Evolutionary conservation across 1,140 invertebrate genomes (phyloP).

Genomic region (Aphidius ervi): DNA sequence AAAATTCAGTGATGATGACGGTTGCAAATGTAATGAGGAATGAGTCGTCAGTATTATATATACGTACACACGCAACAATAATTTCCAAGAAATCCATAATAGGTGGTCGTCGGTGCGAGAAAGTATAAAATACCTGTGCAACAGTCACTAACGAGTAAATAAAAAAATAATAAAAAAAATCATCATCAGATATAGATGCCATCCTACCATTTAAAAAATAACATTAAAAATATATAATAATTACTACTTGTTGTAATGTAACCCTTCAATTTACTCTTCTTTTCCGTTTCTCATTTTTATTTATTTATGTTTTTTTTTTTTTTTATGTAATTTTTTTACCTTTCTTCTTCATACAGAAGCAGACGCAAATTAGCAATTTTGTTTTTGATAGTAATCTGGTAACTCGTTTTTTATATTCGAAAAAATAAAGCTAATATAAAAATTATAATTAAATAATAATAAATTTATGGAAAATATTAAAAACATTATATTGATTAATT

Average conservation of each 20-base stretch:
- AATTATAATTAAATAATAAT: conserved; percentile 8
- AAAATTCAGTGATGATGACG: not conserved
- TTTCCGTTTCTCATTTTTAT: conserved; percentile 14
- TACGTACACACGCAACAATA: conserved; percentile 17
- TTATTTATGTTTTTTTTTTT: conserved; percentile 19
- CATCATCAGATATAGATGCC: not conserved
- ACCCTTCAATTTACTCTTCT: not conserved
- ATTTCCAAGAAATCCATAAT: conserved; percentile 23
- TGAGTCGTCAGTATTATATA: conserved; percentile 4
- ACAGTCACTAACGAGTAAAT: conserved; percentile 21
- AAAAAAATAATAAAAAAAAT: conserved; percentile 10
- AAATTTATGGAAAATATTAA: conserved; percentile 2
- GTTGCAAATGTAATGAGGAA: conserved; percentile 21
- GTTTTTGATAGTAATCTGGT: conserved; percentile 19
- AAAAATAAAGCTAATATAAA: not conserved
- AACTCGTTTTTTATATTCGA: conserved; percentile 12
- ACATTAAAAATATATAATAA: too few species aligned
- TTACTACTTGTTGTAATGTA: too few species aligned
- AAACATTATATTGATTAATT: not conserved
- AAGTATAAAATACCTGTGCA: conserved; percentile 24
- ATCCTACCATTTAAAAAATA: not conserved
- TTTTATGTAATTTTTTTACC: conserved; percentile 9
- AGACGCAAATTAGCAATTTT: conserved; percentile 23
- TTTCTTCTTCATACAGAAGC: conserved; percentile 12
- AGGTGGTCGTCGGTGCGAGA: conserved; percentile 23